A percentile compares a stretch with the other conserved stretches of the same genome.
These are phyloP conservation scores for Anguilla megastoma DNA, from an alignment of 2,797 vertebrate species.

Conservation along the genomic window DNA sequence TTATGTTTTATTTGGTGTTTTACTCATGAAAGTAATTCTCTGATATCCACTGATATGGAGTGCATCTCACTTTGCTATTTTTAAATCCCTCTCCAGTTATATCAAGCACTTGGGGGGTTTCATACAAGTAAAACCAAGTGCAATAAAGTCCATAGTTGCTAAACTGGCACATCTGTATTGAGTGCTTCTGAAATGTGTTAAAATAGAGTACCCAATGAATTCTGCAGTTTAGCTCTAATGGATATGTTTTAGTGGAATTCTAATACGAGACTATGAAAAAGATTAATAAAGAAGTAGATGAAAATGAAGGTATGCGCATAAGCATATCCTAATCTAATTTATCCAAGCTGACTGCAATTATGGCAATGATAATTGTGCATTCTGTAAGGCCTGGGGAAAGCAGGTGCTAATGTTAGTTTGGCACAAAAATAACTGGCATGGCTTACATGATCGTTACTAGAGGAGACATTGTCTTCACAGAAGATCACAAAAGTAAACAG, in stretches of 20 bases:
- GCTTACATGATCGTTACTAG: not conserved
- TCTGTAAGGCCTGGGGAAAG: not conserved
- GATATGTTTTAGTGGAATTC: not conserved
- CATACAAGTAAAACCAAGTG: not conserved
- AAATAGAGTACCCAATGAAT: not conserved
- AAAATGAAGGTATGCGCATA: not conserved
- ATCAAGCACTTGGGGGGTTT: not conserved
- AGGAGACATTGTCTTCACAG: not conserved
- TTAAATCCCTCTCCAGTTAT: not conserved
- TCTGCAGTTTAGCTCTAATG: not conserved
- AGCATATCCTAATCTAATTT: not conserved
- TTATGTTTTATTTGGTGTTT: too few species aligned
- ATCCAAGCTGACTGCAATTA: not conserved
- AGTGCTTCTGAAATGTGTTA: not conserved
- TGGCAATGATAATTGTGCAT: not conserved
- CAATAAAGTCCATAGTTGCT: not conserved
- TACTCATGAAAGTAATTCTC: too few species aligned
- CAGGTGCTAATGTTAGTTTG: not conserved
- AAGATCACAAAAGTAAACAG: too few species aligned
- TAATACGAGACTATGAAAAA: not conserved
- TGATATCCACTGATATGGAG: not conserved
- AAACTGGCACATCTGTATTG: not conserved
- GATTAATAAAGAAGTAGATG: not conserved
- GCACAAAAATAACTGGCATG: not conserved
- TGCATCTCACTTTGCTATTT: not conserved